phyloP scores from a whole-genome alignment of 2,113 vertebrate genomes.

The Tachuris rubrigastra region DNA sequence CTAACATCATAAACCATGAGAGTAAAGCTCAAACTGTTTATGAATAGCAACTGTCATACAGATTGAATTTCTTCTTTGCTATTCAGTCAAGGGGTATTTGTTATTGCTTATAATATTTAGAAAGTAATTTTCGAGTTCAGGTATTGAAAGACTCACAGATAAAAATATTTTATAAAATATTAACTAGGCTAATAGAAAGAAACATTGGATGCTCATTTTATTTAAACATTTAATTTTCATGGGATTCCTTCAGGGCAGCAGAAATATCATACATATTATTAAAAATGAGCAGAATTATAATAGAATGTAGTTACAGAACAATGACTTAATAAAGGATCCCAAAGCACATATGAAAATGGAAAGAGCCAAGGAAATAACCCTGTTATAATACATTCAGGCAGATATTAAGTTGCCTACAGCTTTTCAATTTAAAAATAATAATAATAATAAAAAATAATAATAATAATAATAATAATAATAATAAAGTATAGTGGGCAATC shows the following conservation, averaged over 20 bases:
- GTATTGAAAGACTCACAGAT: constrained; percentile 38
- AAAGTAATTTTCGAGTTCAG: constrained; percentile 40
- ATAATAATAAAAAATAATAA: neutral
- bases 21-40: neutral
- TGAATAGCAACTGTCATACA: constrained; percentile 51
- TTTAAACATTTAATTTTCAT: constrained; percentile 67
- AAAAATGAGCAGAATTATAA: constrained; percentile 40
- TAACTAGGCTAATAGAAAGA: constrained; percentile 29
- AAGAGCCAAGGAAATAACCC: neutral
- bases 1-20: constrained; percentile 29
- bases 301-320: constrained; percentile 32
- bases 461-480: neutral
- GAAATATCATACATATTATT: constrained; percentile 42
- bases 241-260: constrained; percentile 52
- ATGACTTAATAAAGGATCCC: constrained; percentile 40
- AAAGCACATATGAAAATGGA: neutral
- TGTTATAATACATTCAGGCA: neutral
- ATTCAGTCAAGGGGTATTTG: constrained; percentile 47
- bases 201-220: constrained; percentile 32
- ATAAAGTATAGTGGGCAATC: neutral
- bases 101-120: constrained; percentile 61
- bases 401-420: neutral
- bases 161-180: constrained; percentile 48
- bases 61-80: constrained; percentile 56
- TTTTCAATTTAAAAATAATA: neutral